Evolutionary conservation across 2,797 vertebrate genomes (phyloP), one percentile per base, ranked within the genome.

Genomic region (Chrysocyon brachyurus): DNA sequence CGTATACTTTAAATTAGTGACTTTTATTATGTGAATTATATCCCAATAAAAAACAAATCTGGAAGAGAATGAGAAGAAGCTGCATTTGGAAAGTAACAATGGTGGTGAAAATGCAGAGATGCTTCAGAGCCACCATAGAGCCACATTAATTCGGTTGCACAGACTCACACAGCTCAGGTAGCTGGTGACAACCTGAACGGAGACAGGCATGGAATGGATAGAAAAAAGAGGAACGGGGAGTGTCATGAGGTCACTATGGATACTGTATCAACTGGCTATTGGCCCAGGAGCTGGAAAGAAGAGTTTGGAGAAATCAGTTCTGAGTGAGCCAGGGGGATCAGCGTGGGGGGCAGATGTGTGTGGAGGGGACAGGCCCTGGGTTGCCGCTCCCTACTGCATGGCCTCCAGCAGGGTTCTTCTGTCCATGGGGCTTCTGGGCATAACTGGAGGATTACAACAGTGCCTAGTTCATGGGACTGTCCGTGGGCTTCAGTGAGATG

Each of bases 21-120:
- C 56, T 87, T 91, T 88, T 73, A 66, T 63, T 26, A 40, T 12
- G 22, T 84, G 81, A 87, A 57, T 73, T 95, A 89, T 59, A 68
- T 63, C 21, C 61, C 79, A 66, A 24, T 79, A 70, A 83, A 68
- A 95, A 24, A 73, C 72, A 90, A 92, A 78, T 61, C 36, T 36
- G 12, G 56, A 83, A 66, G 54, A 31, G n/a, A 49, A 63, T 46
- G n/a, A 84, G 90, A 66, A 83, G 78, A 28, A 17, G 12, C 56
- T n/a, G 72, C 87, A 49, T 68, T 91, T 12, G 17, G 54, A 72
- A 75, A 52, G 16, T 10, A 6, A 57, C n/a, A 26, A 40, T 1
- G 16, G 15, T 1, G 66, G 52, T 56, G 28, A 82, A 36, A 52
- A 46, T 82, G 16, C 9, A 49, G 40, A 66, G 49, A 77, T 16